Evolutionary conservation across 1,140 invertebrate genomes (phyloP), one percentile per base, ranked within the genome.

Genomic region (Drosophila chauvacae): DNA sequence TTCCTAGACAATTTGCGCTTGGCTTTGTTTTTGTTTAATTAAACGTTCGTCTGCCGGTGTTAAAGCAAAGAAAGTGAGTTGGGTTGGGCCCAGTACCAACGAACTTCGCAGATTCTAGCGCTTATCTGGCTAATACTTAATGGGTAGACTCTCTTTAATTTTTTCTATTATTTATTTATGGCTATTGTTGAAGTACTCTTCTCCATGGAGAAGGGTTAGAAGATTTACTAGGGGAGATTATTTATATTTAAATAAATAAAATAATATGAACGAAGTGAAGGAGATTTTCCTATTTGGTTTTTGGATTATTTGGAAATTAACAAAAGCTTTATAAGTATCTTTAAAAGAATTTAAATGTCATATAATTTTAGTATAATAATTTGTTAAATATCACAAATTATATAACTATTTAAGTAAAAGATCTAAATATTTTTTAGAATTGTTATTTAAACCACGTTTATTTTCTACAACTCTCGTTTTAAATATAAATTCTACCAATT

Each of bases 1-100:
- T 45, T 60, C 7, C 55, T 59, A 77, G 59, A 76, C 55, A 44
- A 77, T 77, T 77, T 55, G 55, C 59, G 51, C 51, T 75, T 30
- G 61, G n/a, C 62, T 59, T 76, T 76, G 73, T 76, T 66, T 59
- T 76, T 76, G 73, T 76, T 66, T 55, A 66, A 76, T 37, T 65
- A 59, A 44, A 37, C 55, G 35, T 14, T 51, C 35, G 35, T 35
- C 9, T 39, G 20, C 48, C 42, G 73, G 66, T 33, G 68, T 18
- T 23, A 42, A 69, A 56, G 30, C 28, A 60, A 69, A 74, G 62
- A 68, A 60, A 68, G 26, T 20, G 10, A n/a, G 7, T 9, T 42
- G 61, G 61, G 7, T 18, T 55, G 48, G 33, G 7, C 39, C 23
- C 11, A 13, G 10, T 39, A 16, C 16, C 20, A 16, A 20, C 20